phyloP scores from a whole-genome alignment of 2,888 invertebrate species.

The Eugnorisma glareosa region DNA sequence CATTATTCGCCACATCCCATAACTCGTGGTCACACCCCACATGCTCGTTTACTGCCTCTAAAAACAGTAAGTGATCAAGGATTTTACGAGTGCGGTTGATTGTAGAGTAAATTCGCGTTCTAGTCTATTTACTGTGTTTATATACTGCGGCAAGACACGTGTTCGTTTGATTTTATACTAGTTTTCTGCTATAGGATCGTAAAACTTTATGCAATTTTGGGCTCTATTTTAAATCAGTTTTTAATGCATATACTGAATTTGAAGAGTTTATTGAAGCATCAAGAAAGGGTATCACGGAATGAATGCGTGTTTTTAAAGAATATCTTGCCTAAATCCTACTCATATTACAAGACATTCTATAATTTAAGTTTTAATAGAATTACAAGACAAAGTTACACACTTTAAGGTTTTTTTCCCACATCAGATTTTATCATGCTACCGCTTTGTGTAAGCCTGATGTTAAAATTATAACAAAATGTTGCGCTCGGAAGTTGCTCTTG shows the following conservation, averaged over 20 bases:
- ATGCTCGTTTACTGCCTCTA: constrained; percentile 57
- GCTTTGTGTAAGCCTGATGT: constrained; percentile 59
- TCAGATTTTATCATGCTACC: constrained; percentile 44
- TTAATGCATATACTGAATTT: not conserved
- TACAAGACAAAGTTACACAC: constrained; percentile 35
- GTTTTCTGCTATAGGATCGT: constrained; percentile 17
- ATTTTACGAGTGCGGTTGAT: constrained; percentile 64
- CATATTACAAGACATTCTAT: not conserved
- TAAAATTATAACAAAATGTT: constrained; percentile 64
- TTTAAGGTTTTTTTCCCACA: constrained; percentile 37
- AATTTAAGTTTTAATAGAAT: constrained; percentile 31
- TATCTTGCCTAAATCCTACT: not conserved
- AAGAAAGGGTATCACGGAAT: not conserved
- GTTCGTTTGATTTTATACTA: constrained; percentile 52
- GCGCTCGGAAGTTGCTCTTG: constrained; percentile 55
- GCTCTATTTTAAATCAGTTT: not conserved
- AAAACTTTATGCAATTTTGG: constrained; percentile 19
- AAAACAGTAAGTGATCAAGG: constrained; percentile 64
- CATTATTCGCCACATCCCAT: constrained; percentile 16
- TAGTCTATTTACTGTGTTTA: constrained; percentile 54
- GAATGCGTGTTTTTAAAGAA: not conserved
- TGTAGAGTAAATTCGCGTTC: constrained; percentile 57
- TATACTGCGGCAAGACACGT: constrained; percentile 56
- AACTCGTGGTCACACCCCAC: constrained; percentile 45
- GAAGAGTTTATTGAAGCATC: not conserved